A percentile compares a stretch with the other conserved stretches of the same genome.
phyloP scores from a whole-genome alignment of 2,797 vertebrate species.

The Discoglossus pictus region DNA sequence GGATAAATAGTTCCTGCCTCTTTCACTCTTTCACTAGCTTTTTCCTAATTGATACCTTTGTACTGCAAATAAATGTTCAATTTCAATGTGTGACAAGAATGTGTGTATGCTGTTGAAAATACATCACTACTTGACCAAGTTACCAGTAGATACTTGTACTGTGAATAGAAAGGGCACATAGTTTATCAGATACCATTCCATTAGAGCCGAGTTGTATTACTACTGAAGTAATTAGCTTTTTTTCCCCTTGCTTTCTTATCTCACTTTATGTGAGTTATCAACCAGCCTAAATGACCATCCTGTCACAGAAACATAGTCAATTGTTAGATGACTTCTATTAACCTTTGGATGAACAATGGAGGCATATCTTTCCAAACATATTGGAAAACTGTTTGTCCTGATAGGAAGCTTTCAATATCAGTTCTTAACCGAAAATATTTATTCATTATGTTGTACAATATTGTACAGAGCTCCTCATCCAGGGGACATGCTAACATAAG shows the following conservation, averaged over 20 bases:
- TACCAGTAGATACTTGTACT: slow-evolving; percentile 17
- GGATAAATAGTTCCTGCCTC: no score
- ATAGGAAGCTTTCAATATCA: slow-evolving; percentile 3
- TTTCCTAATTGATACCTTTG: slow-evolving; percentile 23
- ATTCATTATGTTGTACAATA: neutral
- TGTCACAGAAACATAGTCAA: slow-evolving; percentile 53
- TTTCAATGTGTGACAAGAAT: slow-evolving; percentile 2
- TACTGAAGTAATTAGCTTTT: slow-evolving; percentile 61
- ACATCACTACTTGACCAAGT: slow-evolving; percentile 28
- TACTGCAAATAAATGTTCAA: neutral
- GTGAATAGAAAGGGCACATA: slow-evolving; percentile 52
- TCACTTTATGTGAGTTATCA: slow-evolving; percentile 55
- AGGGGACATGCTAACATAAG: no score
- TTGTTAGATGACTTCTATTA: slow-evolving; percentile 54
- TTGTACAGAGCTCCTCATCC: no score
- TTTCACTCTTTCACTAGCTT: neutral
- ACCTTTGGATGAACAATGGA: slow-evolving; percentile 45
- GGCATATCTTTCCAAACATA: neutral
- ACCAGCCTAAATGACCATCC: slow-evolving; percentile 52
- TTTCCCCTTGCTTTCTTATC: slow-evolving; percentile 56
- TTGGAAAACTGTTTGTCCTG: neutral
- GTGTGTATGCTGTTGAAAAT: slow-evolving; percentile 8
- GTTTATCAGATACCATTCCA: slow-evolving; percentile 54
- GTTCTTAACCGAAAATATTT: neutral
- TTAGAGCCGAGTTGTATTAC: slow-evolving; percentile 54